phyloP scores from a whole-genome alignment of 2,113 vertebrate genomes.

The Corythornis cristatus region DNA sequence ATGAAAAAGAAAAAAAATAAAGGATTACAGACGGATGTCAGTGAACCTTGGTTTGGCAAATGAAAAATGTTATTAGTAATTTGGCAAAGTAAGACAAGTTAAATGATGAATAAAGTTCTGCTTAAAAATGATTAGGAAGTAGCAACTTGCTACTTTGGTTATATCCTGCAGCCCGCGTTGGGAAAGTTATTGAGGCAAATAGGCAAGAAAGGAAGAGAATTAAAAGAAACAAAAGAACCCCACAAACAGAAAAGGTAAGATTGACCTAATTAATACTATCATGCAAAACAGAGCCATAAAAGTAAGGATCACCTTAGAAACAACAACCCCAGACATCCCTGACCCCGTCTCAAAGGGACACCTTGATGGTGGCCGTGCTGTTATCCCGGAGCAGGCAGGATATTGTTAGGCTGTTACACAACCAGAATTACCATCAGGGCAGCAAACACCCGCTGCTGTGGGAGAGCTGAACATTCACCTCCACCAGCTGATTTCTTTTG shows the following conservation, averaged over 20 bases:
- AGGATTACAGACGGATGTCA: conserved; percentile 69
- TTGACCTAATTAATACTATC: neutral
- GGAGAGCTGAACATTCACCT: neutral
- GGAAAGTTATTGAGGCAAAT: conserved; percentile 10
- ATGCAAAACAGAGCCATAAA: neutral
- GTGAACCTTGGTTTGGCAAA: conserved; percentile 69
- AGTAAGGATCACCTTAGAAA: neutral
- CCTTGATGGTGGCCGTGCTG: neutral
- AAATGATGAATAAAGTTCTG: conserved; percentile 46
- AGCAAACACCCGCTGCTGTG: neutral
- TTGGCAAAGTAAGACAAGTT: conserved; percentile 56
- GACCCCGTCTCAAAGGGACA: neutral
- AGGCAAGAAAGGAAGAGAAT: neutral
- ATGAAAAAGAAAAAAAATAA: conserved; percentile 66
- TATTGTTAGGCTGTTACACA: neutral
- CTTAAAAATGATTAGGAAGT: conserved; percentile 16
- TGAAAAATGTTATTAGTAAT: conserved; percentile 69
- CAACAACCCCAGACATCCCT: neutral
- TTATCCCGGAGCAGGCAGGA: neutral
- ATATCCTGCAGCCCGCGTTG: neutral
- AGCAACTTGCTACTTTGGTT: neutral
- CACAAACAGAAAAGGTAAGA: neutral
- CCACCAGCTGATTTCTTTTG: neutral
- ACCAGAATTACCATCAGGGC: neutral
- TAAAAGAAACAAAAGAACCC: neutral